Evolutionary conservation across 2,797 vertebrate species (phyloP), one percentile per base, ranked within the genome.

Genomic region (Phyllotis vaccarum): DNA sequence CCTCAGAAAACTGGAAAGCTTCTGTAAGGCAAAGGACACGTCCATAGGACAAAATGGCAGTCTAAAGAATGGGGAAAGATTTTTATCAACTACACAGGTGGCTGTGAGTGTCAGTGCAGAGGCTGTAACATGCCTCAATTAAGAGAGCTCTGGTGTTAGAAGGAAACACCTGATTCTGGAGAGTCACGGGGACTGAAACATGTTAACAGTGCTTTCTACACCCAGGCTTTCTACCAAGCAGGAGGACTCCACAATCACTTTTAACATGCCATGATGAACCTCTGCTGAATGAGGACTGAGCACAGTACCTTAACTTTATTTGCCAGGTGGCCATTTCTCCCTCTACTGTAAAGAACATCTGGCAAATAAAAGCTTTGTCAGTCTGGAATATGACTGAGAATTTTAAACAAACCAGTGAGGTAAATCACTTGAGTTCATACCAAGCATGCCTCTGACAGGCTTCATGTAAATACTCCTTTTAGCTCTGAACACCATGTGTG

Each of bases 351-450:
- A 74, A 94, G 52, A 89, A 76, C 22, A 91, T 31, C 31, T 54
- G 5, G 70, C 49, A 76, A 82, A 91, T 93, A 94, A 90, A 95
- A 96, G 54, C 91, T 90, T 66, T 82, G 95, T 60, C 89, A 83
- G 86, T 68, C 72, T 0, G 78, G 94, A 87, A 49, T 52, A 93
- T 91, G 89, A 92, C 76, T 58, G 66, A 87, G 91, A 94, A 79
- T 88, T 93, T 96, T 94, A 97, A 96, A 97, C 93, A 97, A 95
- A 95, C 49, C 43, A 75, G 95, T 34, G 91, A 97, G 85, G 89
- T 93, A 86, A 66, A 90, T 93, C 87, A 68, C 85, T 91, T 95
- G 91, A 74, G 95, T 91, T 96, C 96, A 97, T 96, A 96, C 94
- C 96, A 96, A 34, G 90, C 95, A 96, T 95, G 89, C 93, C 79